Conservation (phyloP, 2,888 invertebrate genomes). For the Diaprepes abbreviatus region DNA sequence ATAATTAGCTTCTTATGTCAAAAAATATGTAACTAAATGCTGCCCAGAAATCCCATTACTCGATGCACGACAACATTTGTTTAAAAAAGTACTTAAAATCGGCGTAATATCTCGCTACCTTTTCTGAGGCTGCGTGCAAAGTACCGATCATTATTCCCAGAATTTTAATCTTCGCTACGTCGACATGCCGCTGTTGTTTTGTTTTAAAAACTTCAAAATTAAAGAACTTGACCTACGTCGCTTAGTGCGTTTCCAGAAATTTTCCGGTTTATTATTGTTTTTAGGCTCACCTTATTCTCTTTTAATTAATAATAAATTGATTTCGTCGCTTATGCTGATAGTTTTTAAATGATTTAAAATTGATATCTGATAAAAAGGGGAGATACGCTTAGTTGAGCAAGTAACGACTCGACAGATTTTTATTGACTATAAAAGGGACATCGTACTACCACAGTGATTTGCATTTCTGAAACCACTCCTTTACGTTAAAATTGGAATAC, state of each 20-base stretch:
- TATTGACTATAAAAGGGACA: no score
- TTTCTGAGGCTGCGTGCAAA: constrained; percentile 6
- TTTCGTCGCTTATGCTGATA: background rate
- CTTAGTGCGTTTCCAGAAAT: constrained; percentile 1
- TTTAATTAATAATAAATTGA: constrained; percentile 8
- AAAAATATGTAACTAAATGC: constrained; percentile 41
- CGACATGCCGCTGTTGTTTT: constrained; percentile 1
- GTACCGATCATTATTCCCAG: constrained; percentile 6
- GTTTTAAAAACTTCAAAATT: constrained; percentile 8
- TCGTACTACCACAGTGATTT: no score
- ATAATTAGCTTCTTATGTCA: constrained; percentile 23
- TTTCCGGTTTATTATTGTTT: background rate
- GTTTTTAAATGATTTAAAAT: background rate
- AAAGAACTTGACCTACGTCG: background rate
- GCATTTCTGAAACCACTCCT: no score
- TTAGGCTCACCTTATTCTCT: background rate
- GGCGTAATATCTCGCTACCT: constrained; percentile 9
- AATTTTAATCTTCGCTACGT: constrained; percentile 7
- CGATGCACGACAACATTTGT: constrained; percentile 38
- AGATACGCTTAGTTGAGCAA: constrained; percentile 5
- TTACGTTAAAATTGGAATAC: no score
- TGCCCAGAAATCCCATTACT: constrained; percentile 41
- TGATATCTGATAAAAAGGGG: background rate
- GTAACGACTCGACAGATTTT: background rate
- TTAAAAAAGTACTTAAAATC: constrained; percentile 38